Evolutionary conservation across 1,140 invertebrate genomes (phyloP).

Genomic region (Euura lappo): DNA sequence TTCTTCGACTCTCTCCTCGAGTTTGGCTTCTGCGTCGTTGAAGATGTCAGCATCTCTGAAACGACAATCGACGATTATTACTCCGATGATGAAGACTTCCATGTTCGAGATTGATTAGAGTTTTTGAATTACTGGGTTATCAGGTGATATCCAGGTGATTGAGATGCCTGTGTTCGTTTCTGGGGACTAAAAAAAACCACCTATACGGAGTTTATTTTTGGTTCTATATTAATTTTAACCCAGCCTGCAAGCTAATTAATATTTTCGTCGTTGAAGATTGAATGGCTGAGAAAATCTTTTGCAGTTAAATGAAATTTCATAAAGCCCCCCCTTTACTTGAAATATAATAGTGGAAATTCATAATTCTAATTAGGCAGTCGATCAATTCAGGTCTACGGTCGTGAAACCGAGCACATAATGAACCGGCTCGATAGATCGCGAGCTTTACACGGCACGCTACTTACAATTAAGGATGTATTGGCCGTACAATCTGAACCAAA

Average conservation of each 20-base stretch:
- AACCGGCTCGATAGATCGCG: background rate
- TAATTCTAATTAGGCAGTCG: slow-evolving; percentile 39
- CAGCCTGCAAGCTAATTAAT: background rate
- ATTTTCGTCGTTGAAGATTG: background rate
- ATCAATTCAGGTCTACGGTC: slow-evolving; percentile 25
- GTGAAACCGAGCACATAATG: background rate
- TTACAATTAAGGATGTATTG: too few relatives aligned
- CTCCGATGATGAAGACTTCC: too few relatives aligned
- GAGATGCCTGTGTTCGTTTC: too few relatives aligned
- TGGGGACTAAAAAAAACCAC: too few relatives aligned
- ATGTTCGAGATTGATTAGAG: too few relatives aligned
- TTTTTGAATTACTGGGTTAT: too few relatives aligned
- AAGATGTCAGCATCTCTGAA: slow-evolving; percentile 47
- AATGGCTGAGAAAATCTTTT: too few relatives aligned
- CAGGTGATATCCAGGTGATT: too few relatives aligned
- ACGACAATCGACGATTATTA: too few relatives aligned
- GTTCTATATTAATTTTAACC: background rate
- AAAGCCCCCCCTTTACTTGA: background rate
- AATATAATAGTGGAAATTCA: slow-evolving; percentile 13
- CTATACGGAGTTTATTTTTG: too few relatives aligned
- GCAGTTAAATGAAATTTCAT: background rate
- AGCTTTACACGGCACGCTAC: slow-evolving; percentile 11
- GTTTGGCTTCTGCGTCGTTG: slow-evolving; percentile 45
- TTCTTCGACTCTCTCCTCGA: slow-evolving; percentile 51
- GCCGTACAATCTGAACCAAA: too few relatives aligned